Percentiles rank a stretch among this genome's conserved stretches.
These are phyloP conservation scores for Pogonocichla stellata DNA, from an alignment of 2,113 vertebrate genomes.

Conservation along the genomic window DNA sequence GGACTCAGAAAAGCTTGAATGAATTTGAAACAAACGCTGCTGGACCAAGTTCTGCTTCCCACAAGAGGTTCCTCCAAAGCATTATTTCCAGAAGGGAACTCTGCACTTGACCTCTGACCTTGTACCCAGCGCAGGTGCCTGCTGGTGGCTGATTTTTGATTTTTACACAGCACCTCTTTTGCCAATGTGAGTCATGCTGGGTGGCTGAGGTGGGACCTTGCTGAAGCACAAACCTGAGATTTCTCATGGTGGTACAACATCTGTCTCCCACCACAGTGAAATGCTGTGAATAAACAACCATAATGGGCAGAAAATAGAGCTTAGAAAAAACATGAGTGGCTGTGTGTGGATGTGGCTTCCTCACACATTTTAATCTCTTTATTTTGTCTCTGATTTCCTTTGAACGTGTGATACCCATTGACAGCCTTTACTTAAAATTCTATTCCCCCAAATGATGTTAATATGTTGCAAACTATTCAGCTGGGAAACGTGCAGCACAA, in stretches of 20 bases:
- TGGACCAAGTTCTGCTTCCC: neutral
- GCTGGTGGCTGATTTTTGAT: neutral
- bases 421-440: conserved; percentile 26
- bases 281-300: neutral
- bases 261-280: neutral
- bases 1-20: neutral
- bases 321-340: neutral
- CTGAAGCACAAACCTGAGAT: neutral
- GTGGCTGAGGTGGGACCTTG: neutral
- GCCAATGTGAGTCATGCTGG: fast-evolving
- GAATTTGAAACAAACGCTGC: neutral
- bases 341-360: neutral
- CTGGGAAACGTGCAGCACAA: conserved; percentile 36
- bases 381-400: conserved; percentile 13
- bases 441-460: conserved; percentile 42
- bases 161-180: neutral
- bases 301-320: neutral
- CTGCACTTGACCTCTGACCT: neutral
- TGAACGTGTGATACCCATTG: neutral
- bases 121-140: neutral
- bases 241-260: neutral
- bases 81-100: neutral
- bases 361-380: neutral
- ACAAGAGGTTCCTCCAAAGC: neutral
- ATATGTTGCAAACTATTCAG: conserved; percentile 43